A percentile compares a stretch with the other conserved stretches of the same genome.
Evolutionary conservation across 2,888 invertebrate genomes (phyloP).

Genomic region (Hyposoter dolosus): DNA sequence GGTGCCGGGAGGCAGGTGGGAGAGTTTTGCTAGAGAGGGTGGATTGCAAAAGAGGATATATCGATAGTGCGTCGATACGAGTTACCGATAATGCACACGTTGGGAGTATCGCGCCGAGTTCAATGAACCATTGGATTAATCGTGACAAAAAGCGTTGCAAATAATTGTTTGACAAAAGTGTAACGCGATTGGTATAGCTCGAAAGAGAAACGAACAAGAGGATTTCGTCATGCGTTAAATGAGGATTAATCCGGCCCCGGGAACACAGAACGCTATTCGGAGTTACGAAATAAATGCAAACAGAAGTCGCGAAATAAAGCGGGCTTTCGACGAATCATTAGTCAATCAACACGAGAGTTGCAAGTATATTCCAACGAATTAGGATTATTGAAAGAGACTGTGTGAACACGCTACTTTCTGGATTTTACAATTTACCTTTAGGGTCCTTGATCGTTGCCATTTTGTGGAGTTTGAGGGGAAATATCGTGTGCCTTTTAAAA

Average conservation of each 20-base stretch:
- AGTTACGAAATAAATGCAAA: conserved; percentile 59
- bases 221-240: conserved; percentile 56
- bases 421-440: background rate
- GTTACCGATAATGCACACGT: conserved; percentile 18
- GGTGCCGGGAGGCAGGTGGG: background rate
- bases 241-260: conserved; percentile 4
- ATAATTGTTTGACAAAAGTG: conserved; percentile 48
- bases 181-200: background rate
- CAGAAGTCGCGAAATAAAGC: conserved; percentile 40
- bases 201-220: conserved; percentile 8
- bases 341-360: conserved; percentile 39
- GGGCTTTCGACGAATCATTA: conserved; percentile 44
- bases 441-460: background rate
- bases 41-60: conserved; percentile 13
- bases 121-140: conserved; percentile 26
- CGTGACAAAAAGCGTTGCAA: conserved; percentile 7
- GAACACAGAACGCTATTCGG: conserved; percentile 12
- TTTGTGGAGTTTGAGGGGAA: background rate
- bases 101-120: background rate
- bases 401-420: background rate
- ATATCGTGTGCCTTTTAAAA: background rate
- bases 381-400: background rate
- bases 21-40: background rate
- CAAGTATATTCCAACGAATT: conserved; percentile 12
- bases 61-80: conserved; percentile 42